Evolutionary conservation across 1,140 invertebrate species (phyloP), one percentile per base, ranked within the genome.

Genomic region (Ceratitis capitata): DNA sequence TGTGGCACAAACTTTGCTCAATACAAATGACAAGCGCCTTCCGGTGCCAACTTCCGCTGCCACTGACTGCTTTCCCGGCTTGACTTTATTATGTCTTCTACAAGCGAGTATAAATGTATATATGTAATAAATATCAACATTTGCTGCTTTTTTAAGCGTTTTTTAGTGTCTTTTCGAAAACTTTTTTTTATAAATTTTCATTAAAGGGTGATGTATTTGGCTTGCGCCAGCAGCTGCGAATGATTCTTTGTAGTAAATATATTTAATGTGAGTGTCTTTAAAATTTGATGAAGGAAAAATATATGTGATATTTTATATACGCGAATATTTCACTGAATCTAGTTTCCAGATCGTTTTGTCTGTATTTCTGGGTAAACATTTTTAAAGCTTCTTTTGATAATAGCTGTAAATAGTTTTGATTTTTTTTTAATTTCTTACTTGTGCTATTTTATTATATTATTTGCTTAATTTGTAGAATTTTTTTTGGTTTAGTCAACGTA

Each of bases 11-110:
- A 78, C 39, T 78, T 78, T 26, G 69, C 39, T 19, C 69, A 26
- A n/a, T 78, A 45, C 69, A 47, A 78, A 78, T 78, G 69, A 45
- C 69, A 78, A 78, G 16, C 39, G 35, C 45, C 39, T 78, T 78
- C 69, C 69, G 69, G 69, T 23, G n/a, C 42, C 35, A 42, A 78
- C 69, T 78, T 23, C n/a, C 39, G 14, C n/a, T 26, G 16, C 19
- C 32, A 42, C 32, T 74, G 64, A 39, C 29, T 69, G 32, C 64
- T 10, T 61, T 78, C 19, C 39, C 23, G 69, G 10, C 35, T 9
- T 23, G n/a, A 78, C 39, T 78, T n/a, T 78, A n/a, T 6, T 47
- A 9, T 23, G 51, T n/a, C 19, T n/a, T 19, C 51, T 53, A n/a
- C 51, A n/a, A n/a, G n/a, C n/a, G n/a, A n/a, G 19, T 53, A 53